phyloP scores from a whole-genome alignment of 2,113 vertebrate species.

The Hepsetus odoe region DNA sequence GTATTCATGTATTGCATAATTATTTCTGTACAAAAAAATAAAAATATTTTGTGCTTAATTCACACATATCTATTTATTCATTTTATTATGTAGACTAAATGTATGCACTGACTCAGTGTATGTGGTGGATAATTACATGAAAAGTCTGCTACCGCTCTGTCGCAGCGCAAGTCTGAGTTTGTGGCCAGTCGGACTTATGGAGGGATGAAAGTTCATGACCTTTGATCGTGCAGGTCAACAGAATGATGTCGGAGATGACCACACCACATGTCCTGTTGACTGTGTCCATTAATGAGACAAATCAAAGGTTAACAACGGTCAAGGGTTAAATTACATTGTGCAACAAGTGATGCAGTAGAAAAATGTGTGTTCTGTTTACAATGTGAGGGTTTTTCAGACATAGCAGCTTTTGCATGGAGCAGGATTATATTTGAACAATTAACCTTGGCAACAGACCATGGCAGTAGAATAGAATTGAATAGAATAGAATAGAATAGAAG shows the following conservation, averaged over 20 bases:
- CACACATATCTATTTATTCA: not conserved
- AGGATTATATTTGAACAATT: not conserved
- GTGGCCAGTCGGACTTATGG: not conserved
- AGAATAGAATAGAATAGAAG: not conserved
- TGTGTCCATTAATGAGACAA: constrained; percentile 15
- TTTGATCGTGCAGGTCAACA: constrained; percentile 42
- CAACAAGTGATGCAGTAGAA: not conserved
- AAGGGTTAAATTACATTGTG: constrained; percentile 16
- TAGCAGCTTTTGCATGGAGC: not conserved
- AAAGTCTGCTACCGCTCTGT: not conserved
- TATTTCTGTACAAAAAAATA: constrained; percentile 16
- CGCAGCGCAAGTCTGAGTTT: not conserved
- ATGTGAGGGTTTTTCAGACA: not conserved
- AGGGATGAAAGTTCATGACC: constrained; percentile 47
- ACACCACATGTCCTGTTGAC: constrained; percentile 33
- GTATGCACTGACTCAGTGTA: too few relatives aligned
- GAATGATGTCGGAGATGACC: constrained; percentile 40
- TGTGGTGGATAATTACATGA: not conserved
- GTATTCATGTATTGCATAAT: not conserved
- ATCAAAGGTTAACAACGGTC: constrained; percentile 25
- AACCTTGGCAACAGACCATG: not conserved
- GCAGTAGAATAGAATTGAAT: not conserved
- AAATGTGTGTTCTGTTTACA: not conserved
- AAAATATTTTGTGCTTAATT: not conserved
- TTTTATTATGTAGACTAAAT: not conserved